Evolutionary conservation across 2,797 vertebrate species (phyloP).

Genomic region (Enoplosus armatus): DNA sequence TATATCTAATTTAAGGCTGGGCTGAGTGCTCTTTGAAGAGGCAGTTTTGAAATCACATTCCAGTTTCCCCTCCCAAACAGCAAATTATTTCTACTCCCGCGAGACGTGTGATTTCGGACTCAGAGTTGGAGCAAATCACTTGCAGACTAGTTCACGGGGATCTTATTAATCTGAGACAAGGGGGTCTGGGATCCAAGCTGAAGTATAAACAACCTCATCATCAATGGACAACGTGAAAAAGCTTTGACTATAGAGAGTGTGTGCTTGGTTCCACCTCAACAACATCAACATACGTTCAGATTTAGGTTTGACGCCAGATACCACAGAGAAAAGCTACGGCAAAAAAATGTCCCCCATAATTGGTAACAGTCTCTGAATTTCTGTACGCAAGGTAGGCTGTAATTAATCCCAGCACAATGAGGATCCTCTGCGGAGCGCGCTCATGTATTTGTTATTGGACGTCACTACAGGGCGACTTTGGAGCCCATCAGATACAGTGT

Average conservation of each 20-base stretch:
- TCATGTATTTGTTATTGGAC: conserved; percentile 96
- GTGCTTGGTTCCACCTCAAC: conserved; percentile 73
- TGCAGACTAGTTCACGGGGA: conserved; percentile 84
- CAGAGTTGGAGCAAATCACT: conserved; percentile 85
- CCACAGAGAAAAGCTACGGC: conserved; percentile 79
- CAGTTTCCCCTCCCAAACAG: conserved; percentile 81
- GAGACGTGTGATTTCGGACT: conserved; percentile 83
- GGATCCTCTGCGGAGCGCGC: conserved; percentile 90
- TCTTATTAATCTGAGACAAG: conserved; percentile 81
- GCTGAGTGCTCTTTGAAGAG: conserved; percentile 81
- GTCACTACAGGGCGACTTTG: conserved; percentile 90
- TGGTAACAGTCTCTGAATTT: conserved; percentile 93
- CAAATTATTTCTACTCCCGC: conserved; percentile 82
- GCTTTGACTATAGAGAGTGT: conserved; percentile 55
- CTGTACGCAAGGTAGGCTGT: conserved; percentile 90
- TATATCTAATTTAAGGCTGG: conserved; percentile 79
- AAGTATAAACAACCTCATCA: conserved; percentile 81
- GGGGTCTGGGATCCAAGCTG: conserved; percentile 72
- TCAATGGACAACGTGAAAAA: conserved; percentile 66
- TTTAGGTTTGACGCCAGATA: conserved; percentile 72
- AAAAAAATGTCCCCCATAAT: conserved; percentile 91
- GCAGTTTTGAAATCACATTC: conserved; percentile 82
- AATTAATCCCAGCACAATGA: conserved; percentile 96
- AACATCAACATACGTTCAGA: conserved; percentile 61
- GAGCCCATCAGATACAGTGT: conserved; percentile 92